These are phyloP conservation scores for Labroides dimidiatus DNA, from an alignment of 2,797 vertebrate species.

Conservation along the genomic window DNA sequence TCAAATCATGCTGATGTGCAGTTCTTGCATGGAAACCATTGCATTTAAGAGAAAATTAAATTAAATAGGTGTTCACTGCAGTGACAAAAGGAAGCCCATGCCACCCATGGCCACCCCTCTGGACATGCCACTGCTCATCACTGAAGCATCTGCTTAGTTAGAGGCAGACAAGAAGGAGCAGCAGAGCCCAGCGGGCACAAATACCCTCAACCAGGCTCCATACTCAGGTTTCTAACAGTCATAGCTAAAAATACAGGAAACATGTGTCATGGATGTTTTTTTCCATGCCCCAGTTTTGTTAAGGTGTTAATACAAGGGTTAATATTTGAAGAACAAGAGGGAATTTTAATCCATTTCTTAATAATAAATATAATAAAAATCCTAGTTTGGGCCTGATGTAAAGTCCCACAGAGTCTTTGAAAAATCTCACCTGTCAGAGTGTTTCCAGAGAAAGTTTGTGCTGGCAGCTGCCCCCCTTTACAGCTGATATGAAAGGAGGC, in stretches of 20 bases:
- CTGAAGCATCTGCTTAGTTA: conserved; percentile 5
- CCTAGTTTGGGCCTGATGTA: conserved; percentile 18
- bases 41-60: too few relatives aligned
- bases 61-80: too few relatives aligned
- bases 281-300: conserved; percentile 61
- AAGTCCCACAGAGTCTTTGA: conserved; percentile 27
- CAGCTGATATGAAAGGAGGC: conserved; percentile 68
- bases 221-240: conserved; percentile 78
- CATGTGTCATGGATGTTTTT: conserved; percentile 66
- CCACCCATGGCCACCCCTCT: too few relatives aligned
- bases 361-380: conserved; percentile 7
- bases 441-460: conserved; percentile 50
- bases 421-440: conserved; percentile 47
- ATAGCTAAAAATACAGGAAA: conserved; percentile 81
- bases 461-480: conserved; percentile 59
- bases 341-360: conserved; percentile 6
- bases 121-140: too few relatives aligned
- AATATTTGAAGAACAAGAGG: conserved; percentile 4
- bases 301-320: conserved; percentile 22
- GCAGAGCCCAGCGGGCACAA: conserved; percentile 37
- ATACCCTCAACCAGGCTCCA: conserved; percentile 51
- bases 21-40: too few relatives aligned
- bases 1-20: too few relatives aligned
- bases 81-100: too few relatives aligned
- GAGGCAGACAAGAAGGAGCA: conserved; percentile 19